phyloP scores from a whole-genome alignment of 2,113 vertebrate species.

The Peromyscus leucopus region DNA sequence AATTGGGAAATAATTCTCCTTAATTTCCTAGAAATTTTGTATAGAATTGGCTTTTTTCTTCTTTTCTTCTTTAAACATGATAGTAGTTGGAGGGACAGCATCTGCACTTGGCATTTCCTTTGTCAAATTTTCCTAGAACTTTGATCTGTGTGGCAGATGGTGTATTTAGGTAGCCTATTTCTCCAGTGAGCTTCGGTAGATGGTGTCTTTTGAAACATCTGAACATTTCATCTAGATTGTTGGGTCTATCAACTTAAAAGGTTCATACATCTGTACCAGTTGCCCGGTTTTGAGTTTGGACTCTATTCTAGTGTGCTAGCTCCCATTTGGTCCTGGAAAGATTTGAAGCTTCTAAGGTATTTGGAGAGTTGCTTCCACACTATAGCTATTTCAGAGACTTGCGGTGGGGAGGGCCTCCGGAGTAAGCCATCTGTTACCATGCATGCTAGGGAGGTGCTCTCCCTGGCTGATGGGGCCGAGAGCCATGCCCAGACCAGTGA shows the following conservation, averaged over 20 bases:
- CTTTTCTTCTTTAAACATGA: background rate
- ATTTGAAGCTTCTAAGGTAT: background rate
- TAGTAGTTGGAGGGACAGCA: background rate
- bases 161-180: background rate
- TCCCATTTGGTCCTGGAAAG: background rate
- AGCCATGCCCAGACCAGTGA: background rate
- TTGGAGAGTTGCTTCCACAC: background rate
- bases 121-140: conserved; percentile 21
- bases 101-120: background rate
- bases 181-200: background rate
- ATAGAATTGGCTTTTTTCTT: background rate
- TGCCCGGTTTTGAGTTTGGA: background rate
- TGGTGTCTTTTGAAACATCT: background rate
- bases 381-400: background rate
- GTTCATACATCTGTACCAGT: background rate
- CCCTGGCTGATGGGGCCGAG: background rate
- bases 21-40: background rate
- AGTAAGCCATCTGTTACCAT: background rate
- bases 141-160: background rate
- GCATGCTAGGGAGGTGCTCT: background rate
- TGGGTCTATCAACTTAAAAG: background rate
- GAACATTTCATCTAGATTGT: background rate
- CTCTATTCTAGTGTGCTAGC: background rate
- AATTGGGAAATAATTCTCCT: background rate
- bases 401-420: background rate